Evolutionary conservation across 53 echinoderm and acorn worm species (phyloP), one percentile per base, ranked within the genome.

Genomic region (Henricia sp.): DNA sequence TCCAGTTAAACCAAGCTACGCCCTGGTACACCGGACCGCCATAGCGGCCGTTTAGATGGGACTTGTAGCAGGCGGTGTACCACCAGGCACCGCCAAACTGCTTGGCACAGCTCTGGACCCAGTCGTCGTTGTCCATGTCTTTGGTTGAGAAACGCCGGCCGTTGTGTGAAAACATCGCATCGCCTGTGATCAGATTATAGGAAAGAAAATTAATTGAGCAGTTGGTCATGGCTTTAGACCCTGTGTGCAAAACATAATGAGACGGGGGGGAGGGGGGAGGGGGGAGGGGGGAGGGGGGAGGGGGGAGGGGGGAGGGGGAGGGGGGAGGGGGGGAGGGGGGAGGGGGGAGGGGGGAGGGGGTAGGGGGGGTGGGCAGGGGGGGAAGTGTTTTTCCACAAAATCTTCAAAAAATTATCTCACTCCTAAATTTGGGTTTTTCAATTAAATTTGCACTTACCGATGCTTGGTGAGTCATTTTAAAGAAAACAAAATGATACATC

Each of bases 51-150:
- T 94, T 94, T 26, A 94, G 83, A n/a, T 85, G 66, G 24, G 84
- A 71, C 33, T 85, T 66, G 20, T 83, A 63, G 67, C 91, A 91
- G 4, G 33, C 37, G 11, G 68, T 60, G 70, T 89, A 91, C 94
- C 94, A 94, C 94, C 94, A 94, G 1, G 88, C 94, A 0, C 94
- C 94, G 54, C 68, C 68, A 67, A 75, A 86, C 29, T 64, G 62
- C 33, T 60, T 19, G n/a, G 94, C 94, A 59, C 94, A 94, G 85
- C 85, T 84, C 21, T 56, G 51, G 23, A 39, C 74, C 13, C 68
- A 42, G 62, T 82, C 86, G 71, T 94, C 94, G 58, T 94, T 88
- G 83, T 94, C 94, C 0, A 69, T 58, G 37, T 94, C 91, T 43
- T 76, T 88, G 72, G 91, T 83, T 6, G 88, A 56, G 64, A 94